A percentile compares a stretch with the other conserved stretches of the same genome.
Conservation (phyloP, 1,140 invertebrate species). For the Drosophila willistoni region DNA sequence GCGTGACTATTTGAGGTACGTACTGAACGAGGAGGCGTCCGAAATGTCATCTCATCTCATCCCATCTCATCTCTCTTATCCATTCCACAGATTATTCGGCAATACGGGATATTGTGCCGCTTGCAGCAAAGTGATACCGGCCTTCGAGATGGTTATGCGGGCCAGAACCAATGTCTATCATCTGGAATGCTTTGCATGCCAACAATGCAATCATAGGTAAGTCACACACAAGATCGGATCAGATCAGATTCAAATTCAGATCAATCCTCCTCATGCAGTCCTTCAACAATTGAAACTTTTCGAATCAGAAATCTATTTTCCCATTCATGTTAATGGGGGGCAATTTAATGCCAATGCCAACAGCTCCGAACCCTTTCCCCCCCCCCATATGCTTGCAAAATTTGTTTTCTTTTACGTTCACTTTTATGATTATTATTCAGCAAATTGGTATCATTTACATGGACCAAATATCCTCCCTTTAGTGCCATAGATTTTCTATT, state of each 20-base stretch:
- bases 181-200: slow-evolving; percentile 98
- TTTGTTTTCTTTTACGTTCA: slow-evolving; percentile 48
- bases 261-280: neutral
- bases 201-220: slow-evolving; percentile 99
- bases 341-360: slow-evolving; percentile 49
- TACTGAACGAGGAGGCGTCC: neutral
- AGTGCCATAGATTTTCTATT: slow-evolving; percentile 75
- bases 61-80: neutral
- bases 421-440: slow-evolving; percentile 57
- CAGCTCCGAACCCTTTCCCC: too few relatives aligned
- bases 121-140: slow-evolving; percentile 97
- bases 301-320: slow-evolving; percentile 26
- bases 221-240: neutral
- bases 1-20: slow-evolving; percentile 97
- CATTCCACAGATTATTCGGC: slow-evolving; percentile 88
- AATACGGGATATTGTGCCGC: slow-evolving; percentile 97
- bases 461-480: slow-evolving; percentile 45
- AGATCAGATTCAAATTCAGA: too few relatives aligned
- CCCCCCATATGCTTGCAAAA: slow-evolving; percentile 54
- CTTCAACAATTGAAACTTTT: neutral
- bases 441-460: slow-evolving; percentile 77
- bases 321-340: slow-evolving; percentile 62
- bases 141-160: slow-evolving; percentile 99
- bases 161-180: slow-evolving; percentile 98
- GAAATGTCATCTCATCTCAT: neutral